These are phyloP conservation scores for Lordiphosa clarofinis DNA, from an alignment of 1,140 invertebrate species.

Conservation along the genomic window DNA sequence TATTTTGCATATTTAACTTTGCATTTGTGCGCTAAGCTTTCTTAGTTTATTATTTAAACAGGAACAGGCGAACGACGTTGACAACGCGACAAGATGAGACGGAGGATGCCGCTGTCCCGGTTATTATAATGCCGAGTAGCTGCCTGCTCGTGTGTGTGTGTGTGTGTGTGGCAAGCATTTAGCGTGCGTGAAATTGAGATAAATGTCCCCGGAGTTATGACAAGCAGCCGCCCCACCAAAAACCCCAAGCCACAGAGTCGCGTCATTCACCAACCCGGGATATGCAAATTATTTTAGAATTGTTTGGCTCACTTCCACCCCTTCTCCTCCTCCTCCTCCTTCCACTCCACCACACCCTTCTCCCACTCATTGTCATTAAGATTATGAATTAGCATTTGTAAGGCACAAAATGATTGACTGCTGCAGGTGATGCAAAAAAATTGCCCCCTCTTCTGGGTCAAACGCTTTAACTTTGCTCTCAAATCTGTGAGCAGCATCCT, in stretches of 20 bases:
- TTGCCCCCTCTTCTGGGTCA: background rate
- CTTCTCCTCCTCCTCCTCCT: background rate
- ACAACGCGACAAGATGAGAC: constrained; percentile 35
- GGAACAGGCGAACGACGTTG: constrained; percentile 43
- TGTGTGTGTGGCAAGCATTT: constrained; percentile 37
- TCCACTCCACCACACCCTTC: too few relatives aligned
- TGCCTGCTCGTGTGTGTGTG: background rate
- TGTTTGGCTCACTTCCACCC: constrained; percentile 27
- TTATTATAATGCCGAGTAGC: constrained; percentile 60
- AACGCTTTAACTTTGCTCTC: too few relatives aligned
- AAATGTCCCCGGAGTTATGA: constrained; percentile 54
- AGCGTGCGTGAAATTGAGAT: constrained; percentile 63
- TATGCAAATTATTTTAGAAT: constrained; percentile 60
- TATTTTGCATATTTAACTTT: constrained; percentile 66
- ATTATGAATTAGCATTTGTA: constrained; percentile 66
- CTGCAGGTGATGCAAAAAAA: background rate
- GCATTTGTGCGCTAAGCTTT: constrained; percentile 64
- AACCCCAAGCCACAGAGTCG: constrained; percentile 4
- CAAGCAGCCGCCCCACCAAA: constrained; percentile 8
- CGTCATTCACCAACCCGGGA: constrained; percentile 12
- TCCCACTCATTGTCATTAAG: constrained; percentile 47
- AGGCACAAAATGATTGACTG: constrained; percentile 9
- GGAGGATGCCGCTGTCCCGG: constrained; percentile 31
- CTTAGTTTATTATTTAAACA: constrained; percentile 68
- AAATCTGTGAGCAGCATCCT: too few relatives aligned